These are phyloP conservation scores for Malurus melanocephalus DNA, from an alignment of 2,113 vertebrate genomes.

Conservation along the genomic window DNA sequence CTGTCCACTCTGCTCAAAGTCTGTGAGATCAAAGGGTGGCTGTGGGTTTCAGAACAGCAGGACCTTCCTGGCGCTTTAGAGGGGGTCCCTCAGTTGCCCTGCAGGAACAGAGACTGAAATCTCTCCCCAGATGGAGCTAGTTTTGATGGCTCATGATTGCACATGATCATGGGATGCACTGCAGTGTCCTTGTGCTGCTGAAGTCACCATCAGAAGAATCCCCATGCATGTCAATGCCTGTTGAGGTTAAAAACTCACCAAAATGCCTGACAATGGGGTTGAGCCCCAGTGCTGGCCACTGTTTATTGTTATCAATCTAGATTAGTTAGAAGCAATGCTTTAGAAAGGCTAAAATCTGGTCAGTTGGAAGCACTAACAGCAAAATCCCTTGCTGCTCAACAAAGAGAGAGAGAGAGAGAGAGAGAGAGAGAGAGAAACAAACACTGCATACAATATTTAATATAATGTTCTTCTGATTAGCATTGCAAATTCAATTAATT, in stretches of 20 bases:
- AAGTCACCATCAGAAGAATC: neutral
- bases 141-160: rapidly evolving
- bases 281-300: neutral
- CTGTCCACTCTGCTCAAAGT: neutral
- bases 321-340: neutral
- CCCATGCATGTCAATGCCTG: neutral
- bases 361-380: neutral
- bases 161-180: rapidly evolving
- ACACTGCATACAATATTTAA: neutral
- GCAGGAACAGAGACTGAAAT: neutral
- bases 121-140: neutral
- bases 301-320: neutral
- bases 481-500: neutral
- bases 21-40: neutral
- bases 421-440: neutral
- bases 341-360: neutral
- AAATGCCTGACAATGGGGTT: neutral
- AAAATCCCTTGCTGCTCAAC: neutral
- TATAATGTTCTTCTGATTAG: neutral
- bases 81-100: neutral
- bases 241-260: neutral
- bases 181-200: neutral
- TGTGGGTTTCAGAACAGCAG: neutral
- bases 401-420: too few relatives aligned
- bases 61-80: neutral